A percentile compares a stretch with the other conserved stretches of the same genome.
phyloP scores from a whole-genome alignment of 2,797 vertebrate genomes.

The Poecilia gillii region DNA sequence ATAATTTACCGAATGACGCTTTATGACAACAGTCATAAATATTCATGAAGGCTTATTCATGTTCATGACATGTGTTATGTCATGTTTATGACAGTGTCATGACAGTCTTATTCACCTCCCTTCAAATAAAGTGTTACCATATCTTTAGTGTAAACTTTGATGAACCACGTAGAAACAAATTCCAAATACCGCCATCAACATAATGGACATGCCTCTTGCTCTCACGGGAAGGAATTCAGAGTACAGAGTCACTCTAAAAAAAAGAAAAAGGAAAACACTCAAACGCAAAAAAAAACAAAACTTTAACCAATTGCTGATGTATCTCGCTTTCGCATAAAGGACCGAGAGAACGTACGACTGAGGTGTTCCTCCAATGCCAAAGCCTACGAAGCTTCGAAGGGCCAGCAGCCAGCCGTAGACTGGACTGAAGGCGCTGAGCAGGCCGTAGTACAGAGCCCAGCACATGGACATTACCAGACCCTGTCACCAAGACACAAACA shows the following conservation, averaged over 20 bases:
- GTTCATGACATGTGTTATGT: too few species aligned
- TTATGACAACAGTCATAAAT: too few species aligned
- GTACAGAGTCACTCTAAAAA: slow-evolving; percentile 88
- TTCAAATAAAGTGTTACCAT: too few species aligned
- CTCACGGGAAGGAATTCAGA: slow-evolving; percentile 93
- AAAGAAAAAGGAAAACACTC: background rate
- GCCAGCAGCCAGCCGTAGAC: slow-evolving; percentile 88
- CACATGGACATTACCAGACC: slow-evolving; percentile 83
- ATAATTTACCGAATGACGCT: too few species aligned
- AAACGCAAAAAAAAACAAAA: too few species aligned
- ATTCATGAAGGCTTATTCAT: too few species aligned
- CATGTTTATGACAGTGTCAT: too few species aligned
- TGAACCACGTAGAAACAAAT: slow-evolving; percentile 4
- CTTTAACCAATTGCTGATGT: background rate
- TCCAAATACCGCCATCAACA: slow-evolving; percentile 85
- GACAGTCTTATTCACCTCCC: too few species aligned
- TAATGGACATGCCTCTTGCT: slow-evolving; percentile 86
- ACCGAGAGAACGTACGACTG: slow-evolving; percentile 85
- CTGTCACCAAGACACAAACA: slow-evolving; percentile 62
- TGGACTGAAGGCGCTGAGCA: slow-evolving; percentile 88
- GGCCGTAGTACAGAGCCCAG: slow-evolving; percentile 86
- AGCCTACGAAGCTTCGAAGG: slow-evolving; percentile 87
- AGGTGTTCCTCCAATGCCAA: slow-evolving; percentile 89
- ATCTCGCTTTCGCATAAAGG: background rate
- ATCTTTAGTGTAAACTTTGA: background rate